phyloP scores from a whole-genome alignment of 2,797 vertebrate genomes.

The Lagodon rhomboides region DNA sequence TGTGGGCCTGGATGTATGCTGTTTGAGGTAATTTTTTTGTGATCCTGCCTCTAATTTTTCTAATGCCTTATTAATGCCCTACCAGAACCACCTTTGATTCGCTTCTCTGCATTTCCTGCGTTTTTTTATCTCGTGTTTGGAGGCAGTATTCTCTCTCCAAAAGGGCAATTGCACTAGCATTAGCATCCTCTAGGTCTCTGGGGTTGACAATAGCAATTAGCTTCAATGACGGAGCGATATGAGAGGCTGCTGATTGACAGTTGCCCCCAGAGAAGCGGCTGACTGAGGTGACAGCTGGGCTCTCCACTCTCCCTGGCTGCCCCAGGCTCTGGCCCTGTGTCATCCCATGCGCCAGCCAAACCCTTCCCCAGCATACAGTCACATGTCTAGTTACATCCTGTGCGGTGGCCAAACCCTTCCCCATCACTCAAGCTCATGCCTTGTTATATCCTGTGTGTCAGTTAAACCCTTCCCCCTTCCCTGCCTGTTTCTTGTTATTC shows the following conservation, averaged over 20 bases:
- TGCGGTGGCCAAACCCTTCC: conserved; percentile 77
- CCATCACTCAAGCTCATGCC: conserved; percentile 78
- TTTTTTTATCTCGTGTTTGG: conserved; percentile 78
- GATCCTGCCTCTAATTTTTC: conserved; percentile 80
- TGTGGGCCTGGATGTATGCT: conserved; percentile 47
- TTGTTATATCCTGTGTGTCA: conserved; percentile 77
- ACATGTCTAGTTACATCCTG: conserved; percentile 80
- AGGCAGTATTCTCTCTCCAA: conserved; percentile 80
- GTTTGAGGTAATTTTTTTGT: conserved; percentile 70
- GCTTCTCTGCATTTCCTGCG: conserved; percentile 65
- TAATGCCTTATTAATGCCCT: conserved; percentile 77
- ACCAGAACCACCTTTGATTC: conserved; percentile 79
- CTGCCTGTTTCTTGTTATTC: conserved; percentile 75
- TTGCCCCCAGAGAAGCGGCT: conserved; percentile 82
- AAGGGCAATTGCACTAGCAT: conserved; percentile 79
- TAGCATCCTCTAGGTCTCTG: conserved; percentile 81
- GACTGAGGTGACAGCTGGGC: conserved; percentile 86
- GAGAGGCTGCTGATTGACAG: conserved; percentile 84
- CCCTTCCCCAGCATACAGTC: conserved; percentile 71
- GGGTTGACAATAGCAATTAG: conserved; percentile 86
- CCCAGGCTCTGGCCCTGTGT: conserved; percentile 83
- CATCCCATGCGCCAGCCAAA: conserved; percentile 79
- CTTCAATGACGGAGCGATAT: conserved; percentile 84
- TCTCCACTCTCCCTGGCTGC: conserved; percentile 79
- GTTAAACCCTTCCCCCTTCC: conserved; percentile 72